Base-by-base conservation (phyloP, 2,888 invertebrate species). In the Pollenia labialis region DNA sequence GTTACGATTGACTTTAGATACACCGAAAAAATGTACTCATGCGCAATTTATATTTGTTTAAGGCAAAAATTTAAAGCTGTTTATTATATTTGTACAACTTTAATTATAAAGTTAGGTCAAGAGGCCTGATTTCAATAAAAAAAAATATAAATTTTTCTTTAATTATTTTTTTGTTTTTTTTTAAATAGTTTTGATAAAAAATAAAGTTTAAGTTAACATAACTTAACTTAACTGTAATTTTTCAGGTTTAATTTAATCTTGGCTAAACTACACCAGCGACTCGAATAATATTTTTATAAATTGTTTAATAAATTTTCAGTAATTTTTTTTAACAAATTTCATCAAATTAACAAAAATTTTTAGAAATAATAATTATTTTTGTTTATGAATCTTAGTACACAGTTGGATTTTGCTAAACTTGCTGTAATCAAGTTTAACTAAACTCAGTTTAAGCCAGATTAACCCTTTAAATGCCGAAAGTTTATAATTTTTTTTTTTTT, bases 1-100 rank as follows among this genome's bases (percentile, higher is more conserved):
- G 98, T 94, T 96, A 66, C 95, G 97, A 68, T 92, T 94, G 80
- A 94, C 94, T 85, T 91, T 94, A 0, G 93, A 92, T 1, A 90
- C 93, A 88, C 93, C 93, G 79, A 93, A 93, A 89, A 93, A 92
- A 88, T 93, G 93, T 90, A 89, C 90, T 89, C 92, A 92, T 84
- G 91, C 93, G 69, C 93, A 93, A 88, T 93, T 93, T 88, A 92
- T 92, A 89, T 93, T 93, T 85, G 93, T 93, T 90, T 93, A 93
- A 92, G 85, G 8, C 6, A 44, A 44, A 50, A 16, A 32, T 18
- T 1, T 12, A 44, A 42, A 64, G 44, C n/a, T 71, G 16, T 77
- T 64, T 14, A 58, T 72, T 76, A 46, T 62, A 8, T 81, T 81
- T 56, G 23, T 7, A 32, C 60, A 69, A 42, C 12, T 6, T 3